These are phyloP conservation scores for Sebastes iracundus DNA, from an alignment of 2,797 vertebrate genomes.

Conservation along the genomic window DNA sequence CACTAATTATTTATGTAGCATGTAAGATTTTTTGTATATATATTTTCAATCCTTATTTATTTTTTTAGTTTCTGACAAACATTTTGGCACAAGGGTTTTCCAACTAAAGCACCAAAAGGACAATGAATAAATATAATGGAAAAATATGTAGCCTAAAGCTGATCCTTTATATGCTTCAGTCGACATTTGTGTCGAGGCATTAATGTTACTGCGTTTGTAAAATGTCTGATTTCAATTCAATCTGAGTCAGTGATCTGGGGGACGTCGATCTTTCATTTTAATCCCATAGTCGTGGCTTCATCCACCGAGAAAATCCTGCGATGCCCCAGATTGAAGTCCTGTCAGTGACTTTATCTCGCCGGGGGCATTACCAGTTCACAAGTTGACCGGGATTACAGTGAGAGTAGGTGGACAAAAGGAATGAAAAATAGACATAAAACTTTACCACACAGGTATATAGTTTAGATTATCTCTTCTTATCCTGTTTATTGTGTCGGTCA, in stretches of 20 bases:
- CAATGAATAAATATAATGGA: neutral
- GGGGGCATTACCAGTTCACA: constrained; percentile 72
- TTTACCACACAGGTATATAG: neutral
- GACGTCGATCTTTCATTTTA: constrained; percentile 78
- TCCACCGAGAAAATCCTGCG: constrained; percentile 83
- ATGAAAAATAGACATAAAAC: neutral
- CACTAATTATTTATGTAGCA: neutral
- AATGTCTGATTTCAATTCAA: constrained; percentile 56
- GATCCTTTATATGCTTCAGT: neutral
- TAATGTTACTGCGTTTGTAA: constrained; percentile 26
- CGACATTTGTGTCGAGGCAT: neutral
- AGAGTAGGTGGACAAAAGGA: neutral
- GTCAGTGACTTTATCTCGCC: constrained; percentile 73
- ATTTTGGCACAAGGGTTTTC: neutral
- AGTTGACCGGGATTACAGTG: constrained; percentile 70
- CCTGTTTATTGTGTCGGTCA: neutral
- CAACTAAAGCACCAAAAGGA: neutral
- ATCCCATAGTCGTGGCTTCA: constrained; percentile 80
- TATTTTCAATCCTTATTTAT: neutral
- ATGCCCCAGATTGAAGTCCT: constrained; percentile 84
- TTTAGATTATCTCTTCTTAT: neutral
- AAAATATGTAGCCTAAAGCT: neutral
- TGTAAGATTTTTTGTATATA: neutral
- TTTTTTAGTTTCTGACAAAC: neutral
- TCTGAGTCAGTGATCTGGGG: constrained; percentile 70